Evolutionary conservation across 2,797 vertebrate genomes (phyloP).

Genomic region (Crocidura indochinensis): DNA sequence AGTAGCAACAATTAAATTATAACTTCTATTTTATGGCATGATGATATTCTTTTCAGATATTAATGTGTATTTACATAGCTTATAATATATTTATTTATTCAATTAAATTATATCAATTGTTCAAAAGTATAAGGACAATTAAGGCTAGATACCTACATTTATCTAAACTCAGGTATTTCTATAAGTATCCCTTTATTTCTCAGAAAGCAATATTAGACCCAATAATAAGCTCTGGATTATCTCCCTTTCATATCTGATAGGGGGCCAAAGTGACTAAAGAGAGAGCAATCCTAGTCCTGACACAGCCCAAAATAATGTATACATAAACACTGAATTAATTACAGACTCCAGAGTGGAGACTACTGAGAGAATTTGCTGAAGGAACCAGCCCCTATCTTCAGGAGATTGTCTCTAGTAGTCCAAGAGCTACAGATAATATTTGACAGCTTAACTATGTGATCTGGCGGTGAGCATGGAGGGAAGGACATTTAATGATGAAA

Average conservation of each 20-base stretch:
- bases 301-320: too few species aligned
- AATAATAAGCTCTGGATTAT: background rate
- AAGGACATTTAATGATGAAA: too few species aligned
- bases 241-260: background rate
- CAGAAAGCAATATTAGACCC: background rate
- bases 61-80: background rate
- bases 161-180: background rate
- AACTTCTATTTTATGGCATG: constrained; percentile 2
- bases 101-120: background rate
- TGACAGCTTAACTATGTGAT: too few species aligned
- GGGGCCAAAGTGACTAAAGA: too few species aligned
- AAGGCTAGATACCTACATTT: background rate
- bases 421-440: too few species aligned
- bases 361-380: too few species aligned
- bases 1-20: background rate
- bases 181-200: background rate
- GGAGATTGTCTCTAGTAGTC: too few species aligned
- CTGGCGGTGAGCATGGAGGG: too few species aligned
- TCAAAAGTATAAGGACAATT: background rate
- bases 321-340: too few species aligned
- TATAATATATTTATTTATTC: background rate
- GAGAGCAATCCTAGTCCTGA: too few species aligned
- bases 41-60: background rate
- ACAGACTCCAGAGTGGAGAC: too few species aligned
- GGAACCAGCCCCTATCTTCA: too few species aligned